A percentile compares a stretch with the other conserved stretches of the same genome.
phyloP scores from a whole-genome alignment of 2,113 vertebrate genomes.

The Pelodiscus sinensis region DNA sequence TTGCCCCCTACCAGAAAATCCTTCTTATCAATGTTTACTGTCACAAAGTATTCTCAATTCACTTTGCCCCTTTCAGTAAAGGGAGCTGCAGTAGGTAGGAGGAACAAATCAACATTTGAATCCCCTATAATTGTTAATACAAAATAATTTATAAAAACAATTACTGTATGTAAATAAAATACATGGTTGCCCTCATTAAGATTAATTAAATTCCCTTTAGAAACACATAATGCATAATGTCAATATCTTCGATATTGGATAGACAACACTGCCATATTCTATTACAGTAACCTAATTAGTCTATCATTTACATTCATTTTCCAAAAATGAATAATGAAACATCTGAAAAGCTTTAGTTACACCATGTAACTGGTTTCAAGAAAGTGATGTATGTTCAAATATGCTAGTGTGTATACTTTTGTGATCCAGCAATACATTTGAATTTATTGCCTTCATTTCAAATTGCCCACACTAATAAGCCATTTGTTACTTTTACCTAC shows the following conservation, averaged over 20 bases:
- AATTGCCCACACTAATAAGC: slow-evolving; percentile 33
- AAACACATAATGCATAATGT: slow-evolving; percentile 19
- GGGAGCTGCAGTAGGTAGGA: background rate
- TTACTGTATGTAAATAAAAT: background rate
- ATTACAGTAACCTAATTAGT: slow-evolving; percentile 22
- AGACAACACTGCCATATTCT: slow-evolving; percentile 10
- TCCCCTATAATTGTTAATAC: background rate
- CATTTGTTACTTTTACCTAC: slow-evolving; percentile 49
- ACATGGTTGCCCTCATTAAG: background rate
- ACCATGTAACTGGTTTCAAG: slow-evolving; percentile 17
- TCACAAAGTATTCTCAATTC: background rate
- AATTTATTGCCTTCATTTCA: slow-evolving; percentile 50
- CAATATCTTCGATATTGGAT: background rate
- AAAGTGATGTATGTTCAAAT: slow-evolving; percentile 25
- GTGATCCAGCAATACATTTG: slow-evolving; percentile 28
- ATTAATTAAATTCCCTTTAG: slow-evolving; percentile 22
- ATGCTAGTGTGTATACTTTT: slow-evolving; percentile 6
- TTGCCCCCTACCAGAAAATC: background rate
- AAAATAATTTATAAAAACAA: background rate
- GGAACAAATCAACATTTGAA: background rate
- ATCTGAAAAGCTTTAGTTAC: slow-evolving; percentile 46
- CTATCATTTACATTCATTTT: slow-evolving; percentile 34
- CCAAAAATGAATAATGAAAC: slow-evolving; percentile 19
- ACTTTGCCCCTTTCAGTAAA: background rate
- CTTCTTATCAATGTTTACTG: background rate